Percentiles rank a stretch among this genome's conserved stretches.
Evolutionary conservation across 2,888 invertebrate genomes (phyloP).

Genomic region (Tenthredo mesomela): DNA sequence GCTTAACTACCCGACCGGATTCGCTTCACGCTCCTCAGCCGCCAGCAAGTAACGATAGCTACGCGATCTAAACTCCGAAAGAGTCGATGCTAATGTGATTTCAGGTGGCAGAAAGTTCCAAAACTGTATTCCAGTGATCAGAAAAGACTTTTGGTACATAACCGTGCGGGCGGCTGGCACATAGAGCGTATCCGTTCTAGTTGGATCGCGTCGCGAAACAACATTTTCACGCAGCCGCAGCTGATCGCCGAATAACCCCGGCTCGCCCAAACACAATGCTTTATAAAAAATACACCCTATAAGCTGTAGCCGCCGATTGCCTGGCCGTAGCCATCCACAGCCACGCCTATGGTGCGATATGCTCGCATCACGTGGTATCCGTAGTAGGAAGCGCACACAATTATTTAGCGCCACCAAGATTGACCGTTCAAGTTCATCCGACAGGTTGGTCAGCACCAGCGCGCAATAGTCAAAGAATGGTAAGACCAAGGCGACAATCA

Average conservation of each 20-base stretch:
- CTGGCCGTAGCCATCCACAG: not conserved
- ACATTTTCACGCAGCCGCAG: too few relatives aligned
- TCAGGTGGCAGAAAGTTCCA: slow-evolving; percentile 2
- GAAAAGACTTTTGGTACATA: not conserved
- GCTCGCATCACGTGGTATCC: too few relatives aligned
- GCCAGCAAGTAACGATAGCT: not conserved
- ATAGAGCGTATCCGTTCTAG: not conserved
- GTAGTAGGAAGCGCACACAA: not conserved
- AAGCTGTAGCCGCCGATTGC: not conserved
- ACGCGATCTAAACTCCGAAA: not conserved
- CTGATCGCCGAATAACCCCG: too few relatives aligned
- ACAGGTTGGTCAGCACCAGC: not conserved
- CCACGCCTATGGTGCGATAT: not conserved
- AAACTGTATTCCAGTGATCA: not conserved
- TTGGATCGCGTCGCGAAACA: too few relatives aligned
- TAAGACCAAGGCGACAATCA: slow-evolving; percentile 17
- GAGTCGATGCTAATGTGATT: not conserved
- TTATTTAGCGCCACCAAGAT: not conserved
- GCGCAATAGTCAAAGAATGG: slow-evolving; percentile 21
- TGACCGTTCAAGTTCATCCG: not conserved
- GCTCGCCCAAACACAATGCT: not conserved
- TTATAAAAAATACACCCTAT: not conserved
- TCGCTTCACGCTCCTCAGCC: not conserved
- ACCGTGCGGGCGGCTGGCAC: too few relatives aligned
- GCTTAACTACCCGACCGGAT: not conserved